Evolutionary conservation across 2,797 vertebrate species (phyloP).

Genomic region (Botia kubotai): DNA sequence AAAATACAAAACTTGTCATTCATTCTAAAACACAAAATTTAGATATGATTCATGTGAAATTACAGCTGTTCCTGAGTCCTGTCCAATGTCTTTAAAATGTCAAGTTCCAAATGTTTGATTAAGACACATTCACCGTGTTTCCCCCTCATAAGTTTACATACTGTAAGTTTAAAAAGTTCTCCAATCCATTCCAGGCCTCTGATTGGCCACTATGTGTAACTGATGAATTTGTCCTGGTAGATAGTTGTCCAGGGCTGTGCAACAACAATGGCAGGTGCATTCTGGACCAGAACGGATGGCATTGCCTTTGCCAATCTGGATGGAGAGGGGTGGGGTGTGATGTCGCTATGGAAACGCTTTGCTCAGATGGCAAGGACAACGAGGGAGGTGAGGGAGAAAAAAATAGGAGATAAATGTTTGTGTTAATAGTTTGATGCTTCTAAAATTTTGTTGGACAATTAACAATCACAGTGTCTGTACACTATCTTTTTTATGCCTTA

Average conservation of each 20-base stretch:
- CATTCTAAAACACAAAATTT: background rate
- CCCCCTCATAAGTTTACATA: slow-evolving; percentile 43
- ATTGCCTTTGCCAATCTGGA: slow-evolving; percentile 96
- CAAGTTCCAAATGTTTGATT: slow-evolving; percentile 55
- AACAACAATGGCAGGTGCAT: slow-evolving; percentile 98
- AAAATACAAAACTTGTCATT: background rate
- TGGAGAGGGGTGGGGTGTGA: slow-evolving; percentile 97
- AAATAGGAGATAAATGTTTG: background rate
- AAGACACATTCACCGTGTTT: slow-evolving; percentile 52
- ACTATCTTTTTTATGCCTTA: background rate
- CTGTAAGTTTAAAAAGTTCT: slow-evolving; percentile 29
- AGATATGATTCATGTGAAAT: slow-evolving; percentile 81
- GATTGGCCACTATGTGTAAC: slow-evolving; percentile 64
- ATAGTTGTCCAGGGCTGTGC: slow-evolving; percentile 96
- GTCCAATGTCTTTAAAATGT: slow-evolving; percentile 79
- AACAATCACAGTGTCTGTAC: background rate
- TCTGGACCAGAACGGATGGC: slow-evolving; percentile 97
- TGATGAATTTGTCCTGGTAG: slow-evolving; percentile 81
- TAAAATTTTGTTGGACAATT: background rate
- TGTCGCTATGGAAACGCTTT: slow-evolving; percentile 96
- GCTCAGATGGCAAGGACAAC: slow-evolving; percentile 97
- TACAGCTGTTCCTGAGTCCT: slow-evolving; percentile 85
- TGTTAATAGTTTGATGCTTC: no score
- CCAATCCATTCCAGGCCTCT: slow-evolving; percentile 46
- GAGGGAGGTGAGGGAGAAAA: slow-evolving; percentile 89